Base-by-base conservation (phyloP, 2,888 invertebrate species). In the Pseudanteris insignis region DNA sequence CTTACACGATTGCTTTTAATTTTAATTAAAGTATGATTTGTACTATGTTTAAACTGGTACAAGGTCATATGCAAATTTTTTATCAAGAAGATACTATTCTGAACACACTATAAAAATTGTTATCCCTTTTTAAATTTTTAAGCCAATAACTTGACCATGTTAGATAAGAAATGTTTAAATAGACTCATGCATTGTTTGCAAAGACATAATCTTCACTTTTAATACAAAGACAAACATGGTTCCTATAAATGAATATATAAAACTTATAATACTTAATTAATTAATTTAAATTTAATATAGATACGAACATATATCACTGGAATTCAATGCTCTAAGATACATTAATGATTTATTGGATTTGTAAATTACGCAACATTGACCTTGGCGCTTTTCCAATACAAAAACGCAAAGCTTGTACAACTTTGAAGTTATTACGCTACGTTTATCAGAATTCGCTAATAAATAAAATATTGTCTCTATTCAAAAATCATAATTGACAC, bases 381-480 rank as follows among this genome's bases (percentile, higher is more conserved):
- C 60, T 60, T 60, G 60, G 60, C 47, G 41, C 48, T 48, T 53
- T 53, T 53, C 59, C 60, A 60, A 60, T 37, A 13, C 38, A 44
- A 59, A 51, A 41, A 37, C 43, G 28, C 53, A 47, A 54, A 47
- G 60, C 48, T 60, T 32, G 34, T 53, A 60, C 47, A 54, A 43
- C 15, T 55, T 48, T 33, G 21, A 43, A 60, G 37, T 43, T 53
- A 40, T 53, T 41, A 15, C 13, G 26, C 24, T 30, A 12, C n/a
- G 47, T 6, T 18, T 41, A 47, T 48, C 34, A 18, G 18, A 6
- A 18, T 18, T 18, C 18, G 6, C 18, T 6, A 18, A 18, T 18
- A 18, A 18, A 18, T 4, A 6, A 4, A 4, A 6, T 18, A 4
- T 18, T 6, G 18, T 6, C 18, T 3, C 6, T 18, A 18, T 18